Evolutionary conservation across 2,113 vertebrate genomes (phyloP).

Genomic region (Heterochromis multidens): DNA sequence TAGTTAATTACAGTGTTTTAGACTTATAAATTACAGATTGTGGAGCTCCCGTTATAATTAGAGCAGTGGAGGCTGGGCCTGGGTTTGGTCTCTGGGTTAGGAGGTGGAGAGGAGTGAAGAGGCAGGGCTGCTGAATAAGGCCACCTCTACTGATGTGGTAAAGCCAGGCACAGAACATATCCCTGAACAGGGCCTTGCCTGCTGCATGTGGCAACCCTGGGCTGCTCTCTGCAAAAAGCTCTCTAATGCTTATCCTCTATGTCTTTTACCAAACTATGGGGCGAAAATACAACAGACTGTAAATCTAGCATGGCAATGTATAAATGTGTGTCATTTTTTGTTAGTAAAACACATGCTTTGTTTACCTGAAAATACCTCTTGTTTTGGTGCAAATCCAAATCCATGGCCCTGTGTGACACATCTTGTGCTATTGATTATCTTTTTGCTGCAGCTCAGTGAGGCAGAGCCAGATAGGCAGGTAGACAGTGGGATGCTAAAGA

Average conservation of each 20-base stretch:
- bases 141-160: constrained; percentile 74
- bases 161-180: constrained; percentile 38
- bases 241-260: constrained; percentile 3
- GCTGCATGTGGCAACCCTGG: constrained; percentile 46
- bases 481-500: constrained; percentile 69
- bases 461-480: constrained; percentile 38
- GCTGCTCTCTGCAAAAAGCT: constrained; percentile 23
- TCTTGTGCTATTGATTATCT: constrained; percentile 49
- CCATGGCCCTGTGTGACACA: constrained; percentile 7
- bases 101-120: constrained; percentile 56
- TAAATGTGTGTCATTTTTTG: background rate
- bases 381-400: background rate
- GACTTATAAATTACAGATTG: constrained; percentile 82
- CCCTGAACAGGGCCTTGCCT: constrained; percentile 44
- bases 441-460: constrained; percentile 24
- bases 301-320: background rate
- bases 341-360: background rate
- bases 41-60: constrained; percentile 78
- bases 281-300: background rate
- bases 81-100: constrained; percentile 47
- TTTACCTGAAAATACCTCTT: background rate
- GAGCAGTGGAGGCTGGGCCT: constrained; percentile 58
- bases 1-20: constrained; percentile 79
- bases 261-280: background rate
- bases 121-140: constrained; percentile 49